These are phyloP conservation scores for Hermodice carunculata DNA, from an alignment of 2,888 invertebrate species.

Conservation along the genomic window DNA sequence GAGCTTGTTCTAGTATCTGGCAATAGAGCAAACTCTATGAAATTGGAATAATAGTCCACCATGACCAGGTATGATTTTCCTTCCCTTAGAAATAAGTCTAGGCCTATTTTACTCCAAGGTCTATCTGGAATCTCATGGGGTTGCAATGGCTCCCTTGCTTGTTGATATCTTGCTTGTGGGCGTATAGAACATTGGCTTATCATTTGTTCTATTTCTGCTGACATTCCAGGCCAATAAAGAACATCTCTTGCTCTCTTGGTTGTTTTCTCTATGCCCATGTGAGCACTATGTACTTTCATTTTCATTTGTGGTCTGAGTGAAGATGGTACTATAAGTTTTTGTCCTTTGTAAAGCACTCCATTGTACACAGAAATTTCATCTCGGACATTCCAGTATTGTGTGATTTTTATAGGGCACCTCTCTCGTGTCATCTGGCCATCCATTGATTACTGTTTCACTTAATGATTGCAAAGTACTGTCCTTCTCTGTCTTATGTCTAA, in stretches of 20 bases:
- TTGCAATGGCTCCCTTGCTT: too few relatives aligned
- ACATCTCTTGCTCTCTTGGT: background rate
- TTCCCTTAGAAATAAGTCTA: too few relatives aligned
- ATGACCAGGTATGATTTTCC: too few relatives aligned
- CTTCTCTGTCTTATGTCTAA: too few relatives aligned
- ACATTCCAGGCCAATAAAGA: conserved; percentile 16
- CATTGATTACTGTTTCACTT: too few relatives aligned
- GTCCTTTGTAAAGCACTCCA: conserved; percentile 10
- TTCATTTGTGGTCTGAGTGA: background rate
- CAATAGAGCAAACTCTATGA: too few relatives aligned
- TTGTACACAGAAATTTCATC: conserved; percentile 14
- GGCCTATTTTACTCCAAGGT: too few relatives aligned
- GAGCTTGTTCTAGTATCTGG: too few relatives aligned
- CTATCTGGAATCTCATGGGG: too few relatives aligned
- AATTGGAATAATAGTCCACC: too few relatives aligned
- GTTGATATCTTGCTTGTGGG: background rate
- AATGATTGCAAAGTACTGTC: too few relatives aligned
- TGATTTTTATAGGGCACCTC: background rate
- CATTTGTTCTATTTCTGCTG: background rate
- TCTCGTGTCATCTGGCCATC: conserved; percentile 14
- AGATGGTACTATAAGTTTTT: conserved; percentile 9
- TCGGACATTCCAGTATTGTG: conserved; percentile 11
- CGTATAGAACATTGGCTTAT: conserved; percentile 3
- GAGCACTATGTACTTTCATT: background rate
- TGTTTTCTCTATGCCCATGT: conserved; percentile 1